These are phyloP conservation scores for Sterrhoptilus dennistouni DNA, from an alignment of 2,113 vertebrate genomes.

Conservation along the genomic window DNA sequence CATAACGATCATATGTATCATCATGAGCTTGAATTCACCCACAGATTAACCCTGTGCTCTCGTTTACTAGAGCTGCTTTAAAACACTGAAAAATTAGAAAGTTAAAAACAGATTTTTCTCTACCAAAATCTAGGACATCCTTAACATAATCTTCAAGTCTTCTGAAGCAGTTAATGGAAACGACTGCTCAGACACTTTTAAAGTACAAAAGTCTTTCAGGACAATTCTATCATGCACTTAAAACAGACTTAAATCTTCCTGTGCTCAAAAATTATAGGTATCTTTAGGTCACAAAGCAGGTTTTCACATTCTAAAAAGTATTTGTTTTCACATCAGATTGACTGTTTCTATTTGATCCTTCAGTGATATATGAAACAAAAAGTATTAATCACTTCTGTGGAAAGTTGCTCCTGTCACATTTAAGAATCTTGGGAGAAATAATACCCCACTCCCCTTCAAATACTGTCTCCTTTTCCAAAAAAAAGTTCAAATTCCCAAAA, in stretches of 20 bases:
- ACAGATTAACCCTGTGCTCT: background rate
- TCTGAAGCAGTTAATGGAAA: background rate
- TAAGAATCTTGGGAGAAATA: background rate
- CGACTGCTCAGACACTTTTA: rapidly evolving
- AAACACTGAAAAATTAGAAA: background rate
- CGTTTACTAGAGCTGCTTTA: background rate
- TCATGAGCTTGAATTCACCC: background rate
- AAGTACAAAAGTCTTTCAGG: background rate
- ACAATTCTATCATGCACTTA: background rate
- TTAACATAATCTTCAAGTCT: background rate
- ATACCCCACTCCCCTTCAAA: background rate
- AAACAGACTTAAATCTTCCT: background rate
- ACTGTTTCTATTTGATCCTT: background rate
- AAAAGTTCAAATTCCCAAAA: background rate
- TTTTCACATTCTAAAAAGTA: background rate
- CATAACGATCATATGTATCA: background rate
- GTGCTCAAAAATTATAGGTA: background rate
- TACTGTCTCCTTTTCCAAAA: background rate
- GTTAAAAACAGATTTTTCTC: background rate
- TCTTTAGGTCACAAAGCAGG: background rate
- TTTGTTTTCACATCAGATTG: background rate
- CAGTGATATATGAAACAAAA: background rate
- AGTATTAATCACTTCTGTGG: background rate
- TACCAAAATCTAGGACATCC: background rate
- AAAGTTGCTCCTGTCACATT: background rate